Base-by-base conservation (phyloP, 1,140 invertebrate genomes). In the Macrocentrus cingulum region DNA sequence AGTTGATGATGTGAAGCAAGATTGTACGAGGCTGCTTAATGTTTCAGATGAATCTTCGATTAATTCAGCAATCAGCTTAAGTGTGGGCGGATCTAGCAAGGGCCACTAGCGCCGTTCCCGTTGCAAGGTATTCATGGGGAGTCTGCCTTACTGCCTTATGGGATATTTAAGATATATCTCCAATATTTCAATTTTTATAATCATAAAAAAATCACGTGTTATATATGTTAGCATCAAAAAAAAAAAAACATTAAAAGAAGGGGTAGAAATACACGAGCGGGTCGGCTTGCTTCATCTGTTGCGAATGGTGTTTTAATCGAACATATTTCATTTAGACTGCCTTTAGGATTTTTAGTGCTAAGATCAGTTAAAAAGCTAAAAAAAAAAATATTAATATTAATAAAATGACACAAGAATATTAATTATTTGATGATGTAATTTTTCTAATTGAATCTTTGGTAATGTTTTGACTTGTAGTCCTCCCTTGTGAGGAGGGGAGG, bases 391-490 rank as follows among this genome's bases (percentile, higher is more conserved):
- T 67, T 64, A 51, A 63, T 63, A 66, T 67, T n/a, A n/a, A 64
- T 63, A 62, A 56, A 62, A 63, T 23, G 29, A 60, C 51, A 46
- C 56, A 60, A 65, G 49, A 58, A 29, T 51, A 48, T 22, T 11
- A 64, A 65, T 59, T 51, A 52, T 15, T 63, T 53, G 59, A 52
- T 66, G 60, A 49, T 19, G 23, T 59, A 41, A 56, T 59, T 64
- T 66, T 74, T 78, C 77, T 80, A 80, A 80, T 80, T 78, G 68
- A 65, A 62, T 68, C 69, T 80, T 80, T 79, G 76, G 72, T 79
- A 70, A 77, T 80, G 72, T 80, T 80, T 58, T 80, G 71, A 79
- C 76, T 80, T 80, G 68, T 79, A 80, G 77, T 75, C 77, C 76
- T 79, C 77, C 76, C 70, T n/a, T 72, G 74, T 71, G 72, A 70